Evolutionary conservation across 2,797 vertebrate species (phyloP).

Genomic region (Remorina albescens): DNA sequence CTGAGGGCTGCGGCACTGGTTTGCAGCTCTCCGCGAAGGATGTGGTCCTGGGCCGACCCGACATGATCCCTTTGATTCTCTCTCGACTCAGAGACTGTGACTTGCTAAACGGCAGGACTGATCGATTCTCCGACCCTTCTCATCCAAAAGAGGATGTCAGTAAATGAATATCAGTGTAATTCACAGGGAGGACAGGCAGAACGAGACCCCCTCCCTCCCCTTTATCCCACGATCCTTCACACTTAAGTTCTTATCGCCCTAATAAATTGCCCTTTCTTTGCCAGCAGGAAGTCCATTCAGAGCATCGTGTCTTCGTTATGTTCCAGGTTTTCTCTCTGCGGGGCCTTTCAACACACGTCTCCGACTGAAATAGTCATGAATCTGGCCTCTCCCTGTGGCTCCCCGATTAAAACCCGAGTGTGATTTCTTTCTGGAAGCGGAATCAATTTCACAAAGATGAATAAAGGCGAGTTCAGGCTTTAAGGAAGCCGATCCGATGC

Average conservation of each 20-base stretch:
- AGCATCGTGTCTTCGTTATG: slow-evolving; percentile 72
- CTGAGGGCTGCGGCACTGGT: slow-evolving; percentile 97
- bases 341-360: slow-evolving; percentile 78
- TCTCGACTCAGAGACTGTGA: slow-evolving; percentile 66
- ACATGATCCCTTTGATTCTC: slow-evolving; percentile 88
- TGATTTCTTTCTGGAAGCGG: slow-evolving; percentile 43
- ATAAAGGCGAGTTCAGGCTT: slow-evolving; percentile 21
- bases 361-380: slow-evolving; percentile 82
- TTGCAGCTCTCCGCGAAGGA: slow-evolving; percentile 99
- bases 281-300: slow-evolving; percentile 66
- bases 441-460: slow-evolving; percentile 46
- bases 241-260: slow-evolving; percentile 54
- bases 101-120: slow-evolving; percentile 61
- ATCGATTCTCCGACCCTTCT: slow-evolving; percentile 69
- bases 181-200: slow-evolving; percentile 47
- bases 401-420: slow-evolving; percentile 64
- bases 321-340: slow-evolving; percentile 64
- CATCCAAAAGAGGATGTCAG: slow-evolving; percentile 78
- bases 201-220: slow-evolving; percentile 57
- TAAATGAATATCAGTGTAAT: slow-evolving; percentile 50
- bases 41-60: slow-evolving; percentile 98
- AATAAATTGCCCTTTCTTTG: slow-evolving; percentile 58
- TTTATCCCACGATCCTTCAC: slow-evolving; percentile 57
- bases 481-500: slow-evolving; percentile 31
- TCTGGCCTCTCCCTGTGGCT: slow-evolving; percentile 81